Percentiles rank a stretch among this genome's conserved stretches.
Evolutionary conservation across 2,888 invertebrate species (phyloP).

Genomic region (Polydrusus cervinus): DNA sequence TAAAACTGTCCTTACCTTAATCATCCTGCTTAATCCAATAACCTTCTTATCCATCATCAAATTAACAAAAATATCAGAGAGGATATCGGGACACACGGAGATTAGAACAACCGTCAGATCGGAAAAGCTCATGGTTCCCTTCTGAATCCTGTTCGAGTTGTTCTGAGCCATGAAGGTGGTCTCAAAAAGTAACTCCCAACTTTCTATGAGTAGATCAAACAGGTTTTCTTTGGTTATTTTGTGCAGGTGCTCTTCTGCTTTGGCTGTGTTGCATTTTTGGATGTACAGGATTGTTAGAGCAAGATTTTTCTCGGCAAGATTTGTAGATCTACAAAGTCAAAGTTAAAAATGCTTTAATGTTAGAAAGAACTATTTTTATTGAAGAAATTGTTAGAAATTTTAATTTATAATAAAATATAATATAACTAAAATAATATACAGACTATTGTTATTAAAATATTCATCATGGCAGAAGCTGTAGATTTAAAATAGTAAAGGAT

Average conservation of each 20-base stretch:
- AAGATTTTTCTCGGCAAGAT: conserved; percentile 68
- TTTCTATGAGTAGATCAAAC: conserved; percentile 68
- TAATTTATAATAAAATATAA: too few species aligned
- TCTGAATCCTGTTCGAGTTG: conserved; percentile 52
- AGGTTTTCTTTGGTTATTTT: conserved; percentile 70
- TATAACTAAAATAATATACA: too few species aligned
- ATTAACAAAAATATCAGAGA: conserved; percentile 72
- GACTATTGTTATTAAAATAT: too few species aligned
- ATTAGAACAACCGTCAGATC: conserved; percentile 74
- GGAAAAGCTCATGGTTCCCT: conserved; percentile 72
- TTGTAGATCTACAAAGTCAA: conserved; percentile 63
- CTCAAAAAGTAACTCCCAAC: conserved; percentile 74
- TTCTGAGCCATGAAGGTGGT: conserved; percentile 65
- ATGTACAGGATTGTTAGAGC: conserved; percentile 73
- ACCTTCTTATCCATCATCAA: conserved; percentile 70
- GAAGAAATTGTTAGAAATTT: too few species aligned
- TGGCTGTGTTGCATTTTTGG: conserved; percentile 71
- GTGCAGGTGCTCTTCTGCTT: conserved; percentile 71
- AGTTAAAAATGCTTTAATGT: too few species aligned
- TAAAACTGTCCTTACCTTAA: conserved; percentile 66
- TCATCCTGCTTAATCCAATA: conserved; percentile 70
- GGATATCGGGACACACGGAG: conserved; percentile 70
- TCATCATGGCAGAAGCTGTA: too few species aligned
- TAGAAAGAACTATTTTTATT: too few species aligned
- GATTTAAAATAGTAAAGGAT: too few species aligned